Conservation (phyloP, 2,113 vertebrate genomes). For the Nansenia antarctica region DNA sequence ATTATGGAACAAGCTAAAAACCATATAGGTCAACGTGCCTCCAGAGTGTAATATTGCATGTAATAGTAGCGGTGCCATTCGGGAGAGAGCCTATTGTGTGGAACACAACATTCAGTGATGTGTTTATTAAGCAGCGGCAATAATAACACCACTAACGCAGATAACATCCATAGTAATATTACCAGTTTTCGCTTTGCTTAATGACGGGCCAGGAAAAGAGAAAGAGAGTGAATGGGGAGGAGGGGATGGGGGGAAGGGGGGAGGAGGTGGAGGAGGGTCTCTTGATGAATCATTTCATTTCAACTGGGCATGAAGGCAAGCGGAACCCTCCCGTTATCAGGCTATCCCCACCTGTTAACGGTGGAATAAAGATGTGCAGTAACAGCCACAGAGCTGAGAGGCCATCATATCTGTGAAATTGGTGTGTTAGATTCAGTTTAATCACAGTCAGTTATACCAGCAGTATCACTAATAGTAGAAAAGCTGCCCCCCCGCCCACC, state of each 20-base stretch:
- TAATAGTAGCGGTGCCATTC: neutral
- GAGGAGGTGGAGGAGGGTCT: neutral
- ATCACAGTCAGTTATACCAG: constrained; percentile 1
- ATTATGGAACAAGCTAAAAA: too few relatives aligned
- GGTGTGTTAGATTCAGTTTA: neutral
- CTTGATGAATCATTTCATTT: constrained; percentile 50
- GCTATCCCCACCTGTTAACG: constrained; percentile 31
- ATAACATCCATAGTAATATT: constrained; percentile 60
- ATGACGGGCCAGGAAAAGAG: constrained; percentile 37
- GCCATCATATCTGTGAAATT: constrained; percentile 13
- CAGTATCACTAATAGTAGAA: neutral
- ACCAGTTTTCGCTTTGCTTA: constrained; percentile 43
- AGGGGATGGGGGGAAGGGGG: neutral
- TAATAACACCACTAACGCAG: constrained; percentile 39
- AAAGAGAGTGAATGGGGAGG: neutral
- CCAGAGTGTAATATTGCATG: too few relatives aligned
- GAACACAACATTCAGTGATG: constrained; percentile 31
- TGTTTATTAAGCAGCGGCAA: constrained; percentile 49
- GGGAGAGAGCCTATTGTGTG: constrained; percentile 15
- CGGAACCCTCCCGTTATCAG: constrained; percentile 39
- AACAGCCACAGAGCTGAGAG: neutral
- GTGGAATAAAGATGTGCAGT: constrained; percentile 26
- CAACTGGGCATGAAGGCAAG: constrained; percentile 25
- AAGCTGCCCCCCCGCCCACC: too few relatives aligned
- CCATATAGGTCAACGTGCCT: too few relatives aligned